Base-by-base conservation (phyloP, 2,113 vertebrate species). In the Myrmecobius fasciatus region DNA sequence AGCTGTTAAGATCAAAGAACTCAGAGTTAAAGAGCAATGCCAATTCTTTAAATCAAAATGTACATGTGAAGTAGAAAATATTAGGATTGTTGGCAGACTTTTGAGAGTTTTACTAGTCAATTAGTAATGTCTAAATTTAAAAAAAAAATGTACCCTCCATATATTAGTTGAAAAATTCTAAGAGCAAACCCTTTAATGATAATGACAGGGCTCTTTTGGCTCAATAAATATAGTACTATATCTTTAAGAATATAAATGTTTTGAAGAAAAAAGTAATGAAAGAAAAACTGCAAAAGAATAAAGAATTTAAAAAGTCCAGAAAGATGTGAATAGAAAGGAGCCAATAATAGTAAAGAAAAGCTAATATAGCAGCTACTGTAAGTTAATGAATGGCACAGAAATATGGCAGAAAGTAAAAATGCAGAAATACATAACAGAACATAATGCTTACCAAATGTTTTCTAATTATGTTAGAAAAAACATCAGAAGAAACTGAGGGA, bases 181-280 rank as follows among this genome's bases (percentile, higher is more conserved):
- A 56, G 9, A 93, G 36, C 95, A 52, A 94, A 92, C 43, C 47
- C 88, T 95, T 88, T 94, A 93, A 93, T 95, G 91, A 94, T 92
- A 89, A 95, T 91, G 46, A 91, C 89, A 49, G 89, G 89, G 60
- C 10, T 96, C 14, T 95, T 88, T 95, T 88, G 89, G 92, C 14
- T 94, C 26, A 89, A 75, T 75, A 92, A 92, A 22, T 25, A 93
- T 90, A 88, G 91, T 91, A 28, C 47, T 89, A 94, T 90, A 47
- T 97, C 89, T 94, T 95, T 36, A 92, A 95, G 49, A 94, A 31
- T 90, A 96, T 4, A 91, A 56, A 95, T 92, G 53, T 47, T 95
- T 51, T 94, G 26, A 94, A 95, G 43, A 96, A 47, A 89, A 93
- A 95, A 91, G 11, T 92, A 47, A 91, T 83, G 9, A 95, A 95